Conservation (phyloP, 1,140 invertebrate species). For the silkworm (Bombyx mori) region ASM3026992v2 NC_085123.1:1514501-1515000, state of each 20-base stretch:
- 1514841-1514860: constrained; percentile 20
- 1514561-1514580: constrained; percentile 16
- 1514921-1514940: too few species aligned
- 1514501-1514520: constrained; percentile 13
- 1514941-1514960: too few species aligned
- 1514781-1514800: constrained; percentile 15
- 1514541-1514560: constrained; percentile 8
- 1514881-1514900: constrained; percentile 3
- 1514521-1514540: constrained; percentile 1
- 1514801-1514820: constrained; percentile 13
- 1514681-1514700: constrained; percentile 7
- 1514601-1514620: constrained; percentile 11
- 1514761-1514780: constrained; percentile 12
- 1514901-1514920: too few species aligned
- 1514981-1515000: too few species aligned
- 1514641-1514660: constrained; percentile 19
- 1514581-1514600: constrained; percentile 13
- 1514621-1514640: constrained; percentile 8
- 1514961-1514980: too few species aligned
- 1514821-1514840: constrained; percentile 17
- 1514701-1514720: constrained; percentile 8
- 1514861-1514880: constrained; percentile 14
- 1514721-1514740: constrained; percentile 10
- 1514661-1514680: constrained; percentile 7
- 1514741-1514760: constrained; percentile 12